Evolutionary conservation across 2,888 invertebrate genomes (phyloP), one percentile per base, ranked within the genome.

Genomic region (Corythucha ciliata): DNA sequence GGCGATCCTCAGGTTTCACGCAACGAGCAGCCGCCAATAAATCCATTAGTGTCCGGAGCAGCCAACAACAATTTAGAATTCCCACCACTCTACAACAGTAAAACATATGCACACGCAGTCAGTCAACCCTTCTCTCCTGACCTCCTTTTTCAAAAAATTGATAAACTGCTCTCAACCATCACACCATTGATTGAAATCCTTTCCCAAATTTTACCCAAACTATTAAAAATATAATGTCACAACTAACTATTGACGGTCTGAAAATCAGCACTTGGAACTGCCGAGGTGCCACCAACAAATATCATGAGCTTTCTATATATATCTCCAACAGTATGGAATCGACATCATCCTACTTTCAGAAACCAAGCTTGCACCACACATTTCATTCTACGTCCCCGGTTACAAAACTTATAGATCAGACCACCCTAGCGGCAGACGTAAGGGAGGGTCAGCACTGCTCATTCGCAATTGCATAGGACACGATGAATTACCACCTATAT

Each of bases 191-290:
- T n/a, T n/a, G n/a, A n/a, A n/a, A n/a, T n/a, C n/a, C n/a, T n/a
- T n/a, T n/a, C n/a, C n/a, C n/a, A n/a, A n/a, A n/a, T n/a, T n/a
- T n/a, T n/a, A n/a, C n/a, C n/a, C n/a, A n/a, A n/a, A n/a, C n/a
- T n/a, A n/a, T n/a, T n/a, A n/a, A n/a, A n/a, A n/a, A n/a, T n/a
- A n/a, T n/a, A n/a, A n/a, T n/a, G n/a, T n/a, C n/a, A n/a, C n/a
- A n/a, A n/a, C n/a, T n/a, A n/a, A 36, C 14, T 36, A 36, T 12
- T 36, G 16, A 36, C 36, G 16, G 7, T 7, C 42, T 42, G 24
- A 42, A 27, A 42, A 27, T 42, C 4, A 42, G 44, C 44, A 42
- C 44, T n/a, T 42, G 44, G 44, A 42, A 42, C 27, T 4, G 14
- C 25, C 44, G 27, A 14, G 27, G 44, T n/a, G 16, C 20, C 27